A percentile compares a stretch with the other conserved stretches of the same genome.
phyloP scores from a whole-genome alignment of 2,888 invertebrate species.

The Cerastoderma edule region DNA sequence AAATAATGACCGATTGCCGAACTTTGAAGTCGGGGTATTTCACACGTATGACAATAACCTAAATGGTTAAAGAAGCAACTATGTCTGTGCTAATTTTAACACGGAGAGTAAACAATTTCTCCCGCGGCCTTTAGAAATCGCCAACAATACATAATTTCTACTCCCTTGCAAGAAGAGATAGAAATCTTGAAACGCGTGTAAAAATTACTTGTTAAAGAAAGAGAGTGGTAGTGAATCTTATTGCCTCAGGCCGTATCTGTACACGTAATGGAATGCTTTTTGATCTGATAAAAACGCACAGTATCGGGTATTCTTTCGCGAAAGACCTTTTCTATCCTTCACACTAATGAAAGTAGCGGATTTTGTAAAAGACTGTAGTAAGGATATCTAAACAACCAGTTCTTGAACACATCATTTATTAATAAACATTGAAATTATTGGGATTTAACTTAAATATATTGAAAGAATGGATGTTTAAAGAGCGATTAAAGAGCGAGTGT shows the following conservation, averaged over 20 bases:
- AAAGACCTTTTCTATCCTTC: too few species aligned
- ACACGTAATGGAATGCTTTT: conserved; percentile 51
- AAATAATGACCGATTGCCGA: conserved; percentile 18
- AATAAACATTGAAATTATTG: too few species aligned
- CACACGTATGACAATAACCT: conserved; percentile 13
- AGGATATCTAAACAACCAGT: too few species aligned
- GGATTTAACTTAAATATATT: too few species aligned
- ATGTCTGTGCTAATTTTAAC: conserved; percentile 58
- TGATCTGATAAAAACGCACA: conserved; percentile 59
- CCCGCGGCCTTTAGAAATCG: conserved; percentile 36
- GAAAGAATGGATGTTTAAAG: too few species aligned
- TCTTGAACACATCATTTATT: too few species aligned
- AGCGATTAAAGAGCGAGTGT: too few species aligned
- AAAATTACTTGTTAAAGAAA: conserved; percentile 33
- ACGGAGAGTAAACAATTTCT: conserved; percentile 54
- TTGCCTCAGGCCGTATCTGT: conserved; percentile 46
- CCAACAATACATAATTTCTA: conserved; percentile 63
- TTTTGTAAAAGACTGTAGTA: too few species aligned
- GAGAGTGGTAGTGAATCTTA: conserved; percentile 27
- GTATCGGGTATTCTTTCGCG: too few species aligned
- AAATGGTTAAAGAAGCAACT: conserved; percentile 37
- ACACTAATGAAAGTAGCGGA: too few species aligned
- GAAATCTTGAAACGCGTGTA: conserved; percentile 54
- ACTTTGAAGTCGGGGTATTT: conserved; percentile 19
- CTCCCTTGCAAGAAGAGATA: conserved; percentile 45